phyloP scores from a whole-genome alignment of 2,113 vertebrate genomes.

The Entelurus aequoreus region DNA sequence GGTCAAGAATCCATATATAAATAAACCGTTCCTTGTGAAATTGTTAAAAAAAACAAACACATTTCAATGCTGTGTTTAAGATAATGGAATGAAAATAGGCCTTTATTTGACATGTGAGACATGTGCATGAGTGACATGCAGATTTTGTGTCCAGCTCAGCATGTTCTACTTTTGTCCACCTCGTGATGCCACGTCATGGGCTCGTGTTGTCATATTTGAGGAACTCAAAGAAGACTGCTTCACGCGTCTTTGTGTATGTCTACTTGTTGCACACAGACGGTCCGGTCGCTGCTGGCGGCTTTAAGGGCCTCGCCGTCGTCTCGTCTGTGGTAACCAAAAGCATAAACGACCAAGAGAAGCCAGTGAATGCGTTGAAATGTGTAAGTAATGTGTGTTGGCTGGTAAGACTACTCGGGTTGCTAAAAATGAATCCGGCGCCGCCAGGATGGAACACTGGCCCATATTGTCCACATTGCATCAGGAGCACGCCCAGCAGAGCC shows the following conservation, averaged over 20 bases:
- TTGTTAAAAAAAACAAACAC: background rate
- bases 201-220: slow-evolving; percentile 35
- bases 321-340: background rate
- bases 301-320: slow-evolving; percentile 1
- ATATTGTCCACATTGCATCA: slow-evolving; percentile 1
- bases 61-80: no score
- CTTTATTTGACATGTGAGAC: background rate
- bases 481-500: background rate
- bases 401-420: background rate
- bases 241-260: slow-evolving; percentile 11
- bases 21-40: slow-evolving; percentile 2
- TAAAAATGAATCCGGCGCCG: background rate
- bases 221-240: slow-evolving; percentile 26
- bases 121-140: slow-evolving; percentile 6
- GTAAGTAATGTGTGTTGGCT: background rate
- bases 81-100: no score
- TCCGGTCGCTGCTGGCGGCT: slow-evolving; percentile 2
- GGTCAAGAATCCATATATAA: slow-evolving; percentile 18
- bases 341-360: no score
- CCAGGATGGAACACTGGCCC: background rate
- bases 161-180: slow-evolving; percentile 30
- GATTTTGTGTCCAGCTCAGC: slow-evolving; percentile 23
- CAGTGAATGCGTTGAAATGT: background rate
- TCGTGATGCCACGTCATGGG: slow-evolving; percentile 39
- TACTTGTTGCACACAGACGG: slow-evolving; percentile 25